phyloP scores from a whole-genome alignment of 1,140 invertebrate species.

The Psilanteris sp. region DNA sequence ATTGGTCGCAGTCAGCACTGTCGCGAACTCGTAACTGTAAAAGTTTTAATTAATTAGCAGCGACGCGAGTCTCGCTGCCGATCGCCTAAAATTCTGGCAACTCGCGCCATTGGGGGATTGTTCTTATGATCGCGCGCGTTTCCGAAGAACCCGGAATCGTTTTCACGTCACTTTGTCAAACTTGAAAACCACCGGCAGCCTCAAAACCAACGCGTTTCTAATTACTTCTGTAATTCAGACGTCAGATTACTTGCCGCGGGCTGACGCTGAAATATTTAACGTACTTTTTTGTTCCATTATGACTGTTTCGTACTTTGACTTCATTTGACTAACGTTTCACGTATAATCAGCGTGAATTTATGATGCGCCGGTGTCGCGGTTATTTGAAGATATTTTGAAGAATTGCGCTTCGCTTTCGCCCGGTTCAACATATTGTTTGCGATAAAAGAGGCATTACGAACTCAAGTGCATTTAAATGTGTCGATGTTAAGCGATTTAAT shows the following conservation, averaged over 20 bases:
- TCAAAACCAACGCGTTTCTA: constrained; percentile 25
- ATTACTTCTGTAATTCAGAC: constrained; percentile 42
- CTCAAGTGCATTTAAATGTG: neutral
- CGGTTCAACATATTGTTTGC: neutral
- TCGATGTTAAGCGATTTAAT: too few species aligned
- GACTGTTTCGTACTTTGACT: constrained; percentile 36
- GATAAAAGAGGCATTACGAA: neutral
- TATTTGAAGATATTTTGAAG: constrained; percentile 16
- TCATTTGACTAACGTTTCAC: constrained; percentile 1
- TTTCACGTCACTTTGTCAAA: constrained; percentile 36
- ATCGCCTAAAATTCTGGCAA: constrained; percentile 1
- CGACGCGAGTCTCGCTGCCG: neutral
- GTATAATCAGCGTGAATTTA: constrained; percentile 15
- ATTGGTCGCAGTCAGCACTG: constrained; percentile 18
- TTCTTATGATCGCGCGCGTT: constrained; percentile 18
- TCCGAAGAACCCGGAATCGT: constrained; percentile 12
- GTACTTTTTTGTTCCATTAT: constrained; percentile 26
- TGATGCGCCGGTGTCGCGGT: constrained; percentile 6
- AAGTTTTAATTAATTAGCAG: constrained; percentile 55
- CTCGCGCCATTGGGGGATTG: constrained; percentile 7
- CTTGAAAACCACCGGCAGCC: constrained; percentile 9
- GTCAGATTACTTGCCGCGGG: constrained; percentile 23
- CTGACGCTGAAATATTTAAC: constrained; percentile 39
- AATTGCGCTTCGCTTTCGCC: neutral
- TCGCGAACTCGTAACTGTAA: constrained; percentile 34